Conservation (phyloP, 2,113 vertebrate species). For the Ophiodon elongatus region DNA sequence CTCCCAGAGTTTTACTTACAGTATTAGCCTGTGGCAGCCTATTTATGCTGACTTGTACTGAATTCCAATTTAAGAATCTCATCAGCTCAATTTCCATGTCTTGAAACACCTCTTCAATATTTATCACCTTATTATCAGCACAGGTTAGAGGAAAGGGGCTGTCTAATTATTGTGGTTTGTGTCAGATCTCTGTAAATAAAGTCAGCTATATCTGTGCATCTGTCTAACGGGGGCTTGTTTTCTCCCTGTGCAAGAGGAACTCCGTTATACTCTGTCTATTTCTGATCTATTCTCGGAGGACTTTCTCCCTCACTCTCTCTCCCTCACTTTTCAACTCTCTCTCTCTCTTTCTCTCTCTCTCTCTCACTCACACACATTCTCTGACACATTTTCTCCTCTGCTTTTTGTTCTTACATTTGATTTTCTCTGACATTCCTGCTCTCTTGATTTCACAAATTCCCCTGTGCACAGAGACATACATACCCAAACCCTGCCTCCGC, state of each 20-base stretch:
- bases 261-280: slow-evolving; percentile 61
- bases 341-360: slow-evolving; percentile 34
- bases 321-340: too few species aligned
- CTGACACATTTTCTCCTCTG: slow-evolving; percentile 42
- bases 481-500: slow-evolving; percentile 46
- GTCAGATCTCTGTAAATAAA: slow-evolving; percentile 74
- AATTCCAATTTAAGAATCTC: slow-evolving; percentile 50
- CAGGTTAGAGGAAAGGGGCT: slow-evolving; percentile 55
- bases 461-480: slow-evolving; percentile 51
- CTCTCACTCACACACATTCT: slow-evolving; percentile 23
- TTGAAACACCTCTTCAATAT: slow-evolving; percentile 65
- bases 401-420: slow-evolving; percentile 56
- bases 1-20: slow-evolving; percentile 43
- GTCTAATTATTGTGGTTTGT: slow-evolving; percentile 71
- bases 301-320: too few species aligned
- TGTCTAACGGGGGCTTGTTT: slow-evolving; percentile 56
- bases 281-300: slow-evolving; percentile 65
- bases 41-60: slow-evolving; percentile 64
- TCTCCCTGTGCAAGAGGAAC: slow-evolving; percentile 50
- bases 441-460: slow-evolving; percentile 64
- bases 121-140: slow-evolving; percentile 55
- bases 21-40: slow-evolving; percentile 29
- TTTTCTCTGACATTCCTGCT: slow-evolving; percentile 53
- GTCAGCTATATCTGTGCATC: slow-evolving; percentile 46
- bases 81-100: slow-evolving; percentile 57